phyloP scores from a whole-genome alignment of 2,797 vertebrate species.

The Allobates femoralis region DNA sequence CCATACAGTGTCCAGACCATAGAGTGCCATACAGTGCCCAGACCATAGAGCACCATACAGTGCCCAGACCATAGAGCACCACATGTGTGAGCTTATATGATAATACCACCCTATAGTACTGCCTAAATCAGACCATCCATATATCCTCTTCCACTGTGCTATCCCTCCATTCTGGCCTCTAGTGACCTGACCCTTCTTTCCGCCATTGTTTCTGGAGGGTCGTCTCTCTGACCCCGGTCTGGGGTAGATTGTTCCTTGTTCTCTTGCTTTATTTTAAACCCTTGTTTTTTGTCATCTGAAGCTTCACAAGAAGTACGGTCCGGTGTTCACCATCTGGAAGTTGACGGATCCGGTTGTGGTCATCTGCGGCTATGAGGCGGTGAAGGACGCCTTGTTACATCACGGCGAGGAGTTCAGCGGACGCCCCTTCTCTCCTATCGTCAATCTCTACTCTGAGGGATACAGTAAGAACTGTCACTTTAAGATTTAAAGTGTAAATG shows the following conservation, averaged over 20 bases:
- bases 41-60: too few relatives aligned
- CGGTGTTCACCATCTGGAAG: conserved; percentile 46
- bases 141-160: too few relatives aligned
- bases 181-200: not conserved
- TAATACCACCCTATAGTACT: too few relatives aligned
- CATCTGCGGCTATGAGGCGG: conserved; percentile 45
- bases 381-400: conserved; percentile 50
- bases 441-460: conserved; percentile 25
- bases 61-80: too few relatives aligned
- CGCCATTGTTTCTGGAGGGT: too few relatives aligned
- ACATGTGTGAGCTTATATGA: too few relatives aligned
- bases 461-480: conserved; percentile 40
- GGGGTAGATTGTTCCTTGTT: not conserved
- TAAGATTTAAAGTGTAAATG: too few relatives aligned
- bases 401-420: conserved; percentile 43
- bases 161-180: too few relatives aligned
- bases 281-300: not conserved
- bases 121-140: too few relatives aligned
- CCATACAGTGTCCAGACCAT: too few relatives aligned
- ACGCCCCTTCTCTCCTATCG: not conserved
- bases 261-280: not conserved
- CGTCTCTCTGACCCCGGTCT: not conserved
- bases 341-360: conserved; percentile 39
- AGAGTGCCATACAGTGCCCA: too few relatives aligned
- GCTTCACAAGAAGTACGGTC: conserved; percentile 29